Conservation (phyloP, 2,797 vertebrate species). For the Hydrolagus colliei region DNA sequence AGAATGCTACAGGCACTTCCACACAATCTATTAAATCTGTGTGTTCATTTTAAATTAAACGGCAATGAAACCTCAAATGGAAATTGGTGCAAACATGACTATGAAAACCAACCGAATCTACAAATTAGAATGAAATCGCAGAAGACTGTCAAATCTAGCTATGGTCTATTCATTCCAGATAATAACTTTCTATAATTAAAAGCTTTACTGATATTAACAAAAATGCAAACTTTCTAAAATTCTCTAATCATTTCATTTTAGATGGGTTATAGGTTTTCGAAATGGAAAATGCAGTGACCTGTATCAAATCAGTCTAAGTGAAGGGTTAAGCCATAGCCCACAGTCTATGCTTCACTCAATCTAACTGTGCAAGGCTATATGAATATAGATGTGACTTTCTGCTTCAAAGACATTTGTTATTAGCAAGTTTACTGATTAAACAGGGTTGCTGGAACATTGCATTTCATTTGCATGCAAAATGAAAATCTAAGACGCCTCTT, state of each 20-base stretch:
- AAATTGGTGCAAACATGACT: not conserved
- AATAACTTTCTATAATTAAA: not conserved
- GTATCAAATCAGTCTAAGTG: not conserved
- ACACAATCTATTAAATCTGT: not conserved
- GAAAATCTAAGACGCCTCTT: not conserved
- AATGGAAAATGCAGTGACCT: not conserved
- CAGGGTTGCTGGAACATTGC: not conserved
- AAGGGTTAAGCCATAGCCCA: not conserved
- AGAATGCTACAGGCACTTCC: no score
- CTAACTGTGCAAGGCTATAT: not conserved
- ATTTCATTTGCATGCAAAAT: slow-evolving; percentile 8
- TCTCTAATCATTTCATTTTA: not conserved
- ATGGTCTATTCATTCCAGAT: not conserved
- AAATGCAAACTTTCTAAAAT: not conserved
- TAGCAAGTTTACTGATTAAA: not conserved
- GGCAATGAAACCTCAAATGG: not conserved
- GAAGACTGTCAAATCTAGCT: not conserved
- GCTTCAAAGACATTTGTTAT: not conserved
- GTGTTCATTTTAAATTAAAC: not conserved
- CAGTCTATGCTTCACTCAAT: not conserved
- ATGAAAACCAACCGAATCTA: not conserved
- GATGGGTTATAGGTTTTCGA: not conserved
- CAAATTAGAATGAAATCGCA: not conserved
- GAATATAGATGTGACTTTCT: not conserved
- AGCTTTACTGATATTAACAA: not conserved